These are phyloP conservation scores for Philantomba maxwellii DNA, from an alignment of 2,113 vertebrate species.

Conservation along the genomic window DNA sequence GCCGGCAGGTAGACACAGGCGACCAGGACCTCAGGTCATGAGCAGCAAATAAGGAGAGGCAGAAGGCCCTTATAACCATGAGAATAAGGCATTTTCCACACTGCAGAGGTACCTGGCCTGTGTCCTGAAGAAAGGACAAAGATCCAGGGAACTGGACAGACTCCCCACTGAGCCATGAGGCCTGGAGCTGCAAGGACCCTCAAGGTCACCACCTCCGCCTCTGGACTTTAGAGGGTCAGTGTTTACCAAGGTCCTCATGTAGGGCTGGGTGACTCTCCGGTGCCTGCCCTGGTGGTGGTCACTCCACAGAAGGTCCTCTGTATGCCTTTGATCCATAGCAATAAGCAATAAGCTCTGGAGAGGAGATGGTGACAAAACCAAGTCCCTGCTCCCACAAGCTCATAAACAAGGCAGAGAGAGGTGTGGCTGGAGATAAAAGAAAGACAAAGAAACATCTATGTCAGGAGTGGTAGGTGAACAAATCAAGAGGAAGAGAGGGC, in stretches of 20 bases:
- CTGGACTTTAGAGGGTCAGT: not conserved
- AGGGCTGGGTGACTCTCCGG: too few relatives aligned
- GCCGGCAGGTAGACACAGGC: fast-evolving
- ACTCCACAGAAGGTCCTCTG: not conserved
- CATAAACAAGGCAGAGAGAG: not conserved
- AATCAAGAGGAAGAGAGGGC: not conserved
- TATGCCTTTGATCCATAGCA: not conserved
- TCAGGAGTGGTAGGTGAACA: not conserved
- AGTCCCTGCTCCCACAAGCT: not conserved
- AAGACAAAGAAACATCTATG: not conserved
- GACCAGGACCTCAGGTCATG: not conserved
- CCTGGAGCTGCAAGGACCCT: not conserved
- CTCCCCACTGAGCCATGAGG: not conserved
- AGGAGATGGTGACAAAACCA: not conserved
- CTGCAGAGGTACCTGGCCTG: not conserved
- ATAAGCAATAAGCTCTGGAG: not conserved
- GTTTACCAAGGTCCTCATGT: not conserved
- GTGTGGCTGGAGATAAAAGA: not conserved
- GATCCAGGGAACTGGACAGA: too few relatives aligned
- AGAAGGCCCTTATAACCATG: not conserved
- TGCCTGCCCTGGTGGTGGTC: too few relatives aligned
- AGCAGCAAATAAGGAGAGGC: not conserved
- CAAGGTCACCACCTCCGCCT: not conserved
- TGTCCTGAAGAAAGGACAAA: not conserved
- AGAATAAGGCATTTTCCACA: not conserved